Evolutionary conservation across 2,113 vertebrate genomes (phyloP).

Genomic region (Sander vitreus): DNA sequence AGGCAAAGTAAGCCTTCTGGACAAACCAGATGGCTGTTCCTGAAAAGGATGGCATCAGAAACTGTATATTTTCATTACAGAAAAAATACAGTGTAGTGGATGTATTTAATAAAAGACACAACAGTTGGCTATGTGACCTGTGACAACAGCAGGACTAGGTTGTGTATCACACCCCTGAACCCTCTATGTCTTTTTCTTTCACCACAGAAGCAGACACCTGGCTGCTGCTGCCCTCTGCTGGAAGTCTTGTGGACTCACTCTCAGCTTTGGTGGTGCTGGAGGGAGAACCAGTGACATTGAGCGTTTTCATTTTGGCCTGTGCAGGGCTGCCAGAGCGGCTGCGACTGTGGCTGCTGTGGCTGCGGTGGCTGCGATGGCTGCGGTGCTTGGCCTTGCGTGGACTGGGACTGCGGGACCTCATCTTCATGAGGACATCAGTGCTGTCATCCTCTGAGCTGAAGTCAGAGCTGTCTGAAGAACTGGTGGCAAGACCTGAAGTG

Average conservation of each 20-base stretch:
- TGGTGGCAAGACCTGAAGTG: constrained; percentile 81
- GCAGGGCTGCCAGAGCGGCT: constrained; percentile 83
- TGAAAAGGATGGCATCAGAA: constrained; percentile 71
- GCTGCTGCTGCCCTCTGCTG: constrained; percentile 71
- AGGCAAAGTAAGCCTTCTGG: constrained; percentile 68
- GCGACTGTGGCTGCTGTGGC: constrained; percentile 41
- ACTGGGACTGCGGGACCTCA: constrained; percentile 91
- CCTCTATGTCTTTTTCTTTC: constrained; percentile 43
- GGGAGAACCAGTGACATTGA: constrained; percentile 67
- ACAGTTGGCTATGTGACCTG: constrained; percentile 55
- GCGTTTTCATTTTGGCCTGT: constrained; percentile 83
- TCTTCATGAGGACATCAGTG: constrained; percentile 87
- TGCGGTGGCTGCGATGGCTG: constrained; percentile 82
- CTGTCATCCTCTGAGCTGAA: constrained; percentile 92
- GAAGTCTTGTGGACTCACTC: constrained; percentile 24
- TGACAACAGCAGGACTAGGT: constrained; percentile 36
- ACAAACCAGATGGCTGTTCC: constrained; percentile 64
- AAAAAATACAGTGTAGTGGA: constrained; percentile 63
- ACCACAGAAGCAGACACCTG: constrained; percentile 22
- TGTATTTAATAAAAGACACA: constrained; percentile 70
- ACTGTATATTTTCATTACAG: constrained; percentile 55
- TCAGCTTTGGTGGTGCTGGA: neutral
- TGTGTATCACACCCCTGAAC: constrained; percentile 67
- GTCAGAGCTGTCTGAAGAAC: constrained; percentile 89
- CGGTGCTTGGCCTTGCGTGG: constrained; percentile 86